Conservation (phyloP, 2,888 invertebrate species). For the Drosophila suboccidentalis region DNA sequence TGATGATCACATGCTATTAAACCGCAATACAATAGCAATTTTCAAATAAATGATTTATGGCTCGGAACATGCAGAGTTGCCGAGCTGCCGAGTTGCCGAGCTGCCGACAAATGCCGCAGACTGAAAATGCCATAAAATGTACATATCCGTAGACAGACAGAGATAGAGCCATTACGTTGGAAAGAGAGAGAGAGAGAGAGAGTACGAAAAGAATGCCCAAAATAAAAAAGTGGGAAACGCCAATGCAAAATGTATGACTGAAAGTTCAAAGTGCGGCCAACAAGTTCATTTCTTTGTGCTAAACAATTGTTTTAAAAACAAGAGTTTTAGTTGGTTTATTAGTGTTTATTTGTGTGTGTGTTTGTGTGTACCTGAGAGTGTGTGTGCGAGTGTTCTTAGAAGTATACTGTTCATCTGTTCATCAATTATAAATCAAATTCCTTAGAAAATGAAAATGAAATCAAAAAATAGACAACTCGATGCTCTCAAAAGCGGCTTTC, state of each 20-base stretch:
- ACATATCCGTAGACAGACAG: constrained; percentile 23
- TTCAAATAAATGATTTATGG: constrained; percentile 80
- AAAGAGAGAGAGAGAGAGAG: constrained; percentile 7
- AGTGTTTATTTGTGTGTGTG: neutral
- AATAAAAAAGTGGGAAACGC: neutral
- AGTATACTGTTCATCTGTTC: neutral
- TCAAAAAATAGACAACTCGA: too few species aligned
- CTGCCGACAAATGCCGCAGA: constrained; percentile 56
- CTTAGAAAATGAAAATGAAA: too few species aligned
- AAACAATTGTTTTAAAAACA: constrained; percentile 5
- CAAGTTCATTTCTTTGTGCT: constrained; percentile 36
- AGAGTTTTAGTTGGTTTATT: too few species aligned
- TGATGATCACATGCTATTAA: constrained; percentile 79
- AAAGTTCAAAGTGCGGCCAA: constrained; percentile 47
- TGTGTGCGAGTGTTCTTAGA: neutral
- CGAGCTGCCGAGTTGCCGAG: neutral
- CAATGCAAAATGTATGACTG: constrained; percentile 27
- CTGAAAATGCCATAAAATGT: constrained; percentile 55
- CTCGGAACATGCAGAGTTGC: constrained; percentile 51
- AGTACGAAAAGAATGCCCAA: neutral
- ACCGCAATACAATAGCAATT: constrained; percentile 80
- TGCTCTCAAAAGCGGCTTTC: too few species aligned
- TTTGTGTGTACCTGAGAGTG: neutral
- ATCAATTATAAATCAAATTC: constrained; percentile 5
- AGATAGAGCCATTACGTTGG: neutral